Percentiles rank a stretch among this genome's conserved stretches.
phyloP scores from a whole-genome alignment of 2,888 invertebrate genomes.

The Pandemis heparana region DNA sequence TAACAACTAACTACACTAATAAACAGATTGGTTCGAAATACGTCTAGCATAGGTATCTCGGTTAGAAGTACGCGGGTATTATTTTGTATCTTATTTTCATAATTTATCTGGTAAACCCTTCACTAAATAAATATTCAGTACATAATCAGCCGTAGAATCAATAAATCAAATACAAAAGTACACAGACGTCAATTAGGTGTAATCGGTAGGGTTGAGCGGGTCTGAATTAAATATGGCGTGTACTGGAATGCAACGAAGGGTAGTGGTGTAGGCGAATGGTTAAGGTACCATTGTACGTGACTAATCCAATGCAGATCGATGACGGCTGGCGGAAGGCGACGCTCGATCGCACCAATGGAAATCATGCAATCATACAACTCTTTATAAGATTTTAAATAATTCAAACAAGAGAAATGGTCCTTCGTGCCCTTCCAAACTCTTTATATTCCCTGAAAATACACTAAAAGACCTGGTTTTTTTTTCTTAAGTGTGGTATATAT shows the following conservation, averaged over 20 bases:
- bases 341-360: slow-evolving; percentile 1
- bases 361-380: background rate
- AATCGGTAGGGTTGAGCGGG: slow-evolving; percentile 34
- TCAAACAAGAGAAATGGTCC: background rate
- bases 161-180: slow-evolving; percentile 34
- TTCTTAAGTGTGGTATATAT: no score
- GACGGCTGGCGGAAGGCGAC: slow-evolving; percentile 48
- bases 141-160: slow-evolving; percentile 20
- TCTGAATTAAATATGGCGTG: slow-evolving; percentile 31
- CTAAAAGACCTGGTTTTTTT: background rate
- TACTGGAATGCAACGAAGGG: slow-evolving; percentile 35
- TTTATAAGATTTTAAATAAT: background rate
- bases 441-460: background rate
- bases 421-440: background rate
- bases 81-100: no score
- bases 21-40: no score
- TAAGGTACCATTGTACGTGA: slow-evolving; percentile 49
- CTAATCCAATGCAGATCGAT: slow-evolving; percentile 60
- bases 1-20: no score
- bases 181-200: slow-evolving; percentile 34
- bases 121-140: slow-evolving; percentile 25
- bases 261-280: slow-evolving; percentile 38
- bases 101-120: background rate
- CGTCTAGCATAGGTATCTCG: no score
- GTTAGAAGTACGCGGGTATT: no score